These are phyloP conservation scores for Phortica variegata DNA, from an alignment of 1,140 invertebrate genomes.

Conservation along the genomic window DNA sequence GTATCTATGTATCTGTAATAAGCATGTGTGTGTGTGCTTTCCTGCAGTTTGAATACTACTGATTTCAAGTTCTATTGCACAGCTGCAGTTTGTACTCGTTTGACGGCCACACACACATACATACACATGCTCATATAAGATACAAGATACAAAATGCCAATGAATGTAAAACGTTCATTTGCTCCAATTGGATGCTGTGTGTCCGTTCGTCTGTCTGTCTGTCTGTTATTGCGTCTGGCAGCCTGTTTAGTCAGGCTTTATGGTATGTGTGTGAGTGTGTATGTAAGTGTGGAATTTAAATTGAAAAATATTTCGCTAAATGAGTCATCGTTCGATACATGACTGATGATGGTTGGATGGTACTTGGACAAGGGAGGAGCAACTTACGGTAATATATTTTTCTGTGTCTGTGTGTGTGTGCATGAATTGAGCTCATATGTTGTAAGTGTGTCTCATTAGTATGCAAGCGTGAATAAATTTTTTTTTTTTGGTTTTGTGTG, in stretches of 20 bases:
- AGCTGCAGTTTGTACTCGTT: too few species aligned
- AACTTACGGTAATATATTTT: too few species aligned
- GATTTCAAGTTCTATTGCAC: too few species aligned
- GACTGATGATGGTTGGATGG: slow-evolving; percentile 33
- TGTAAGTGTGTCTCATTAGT: too few species aligned
- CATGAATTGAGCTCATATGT: too few species aligned
- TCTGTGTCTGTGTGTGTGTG: too few species aligned
- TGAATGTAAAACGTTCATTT: slow-evolving; percentile 41
- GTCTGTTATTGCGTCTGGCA: slow-evolving; percentile 7
- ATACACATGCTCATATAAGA: slow-evolving; percentile 4
- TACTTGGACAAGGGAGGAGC: too few species aligned
- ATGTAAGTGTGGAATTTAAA: slow-evolving; percentile 42
- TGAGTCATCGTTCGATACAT: slow-evolving; percentile 33
- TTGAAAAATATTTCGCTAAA: slow-evolving; percentile 37
- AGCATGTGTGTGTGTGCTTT: too few species aligned
- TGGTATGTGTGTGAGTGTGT: slow-evolving; percentile 15
- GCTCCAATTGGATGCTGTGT: slow-evolving; percentile 49
- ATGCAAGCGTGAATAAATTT: too few species aligned
- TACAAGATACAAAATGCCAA: slow-evolving; percentile 16
- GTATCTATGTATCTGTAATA: slow-evolving; percentile 7
- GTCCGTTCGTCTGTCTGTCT: slow-evolving; percentile 12
- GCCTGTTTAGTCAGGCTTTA: too few species aligned
- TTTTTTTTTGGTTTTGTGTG: too few species aligned
- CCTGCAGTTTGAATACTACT: too few species aligned
- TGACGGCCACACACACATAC: neutral